Evolutionary conservation across 2,113 vertebrate species (phyloP).

Genomic region (Fregetta grallaria): DNA sequence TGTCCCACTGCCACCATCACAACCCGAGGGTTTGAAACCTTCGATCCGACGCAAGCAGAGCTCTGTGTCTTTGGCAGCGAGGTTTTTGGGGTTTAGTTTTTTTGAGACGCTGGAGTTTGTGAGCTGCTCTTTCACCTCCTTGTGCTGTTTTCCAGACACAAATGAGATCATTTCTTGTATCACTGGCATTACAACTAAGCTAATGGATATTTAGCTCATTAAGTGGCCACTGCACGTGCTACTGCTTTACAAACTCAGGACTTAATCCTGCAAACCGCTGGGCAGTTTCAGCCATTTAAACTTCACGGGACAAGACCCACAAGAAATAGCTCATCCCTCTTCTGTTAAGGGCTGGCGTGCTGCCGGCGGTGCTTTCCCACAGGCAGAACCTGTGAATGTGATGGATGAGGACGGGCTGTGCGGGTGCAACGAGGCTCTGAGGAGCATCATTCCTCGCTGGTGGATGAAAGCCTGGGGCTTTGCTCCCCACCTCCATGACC

Average conservation of each 20-base stretch:
- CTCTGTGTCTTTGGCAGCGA: neutral
- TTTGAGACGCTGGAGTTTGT: neutral
- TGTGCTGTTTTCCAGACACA: neutral
- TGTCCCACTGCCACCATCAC: neutral
- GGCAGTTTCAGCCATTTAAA: neutral
- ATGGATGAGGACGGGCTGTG: neutral
- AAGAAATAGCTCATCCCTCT: neutral
- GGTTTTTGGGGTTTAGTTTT: neutral
- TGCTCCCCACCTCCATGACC: neutral
- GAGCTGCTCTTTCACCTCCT: neutral
- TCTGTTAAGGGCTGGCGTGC: rapidly evolving
- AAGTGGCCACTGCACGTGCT: neutral
- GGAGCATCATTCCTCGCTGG: neutral
- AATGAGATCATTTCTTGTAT: neutral
- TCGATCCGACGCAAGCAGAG: neutral
- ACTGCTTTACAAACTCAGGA: neutral
- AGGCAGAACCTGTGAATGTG: rapidly evolving
- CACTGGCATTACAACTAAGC: neutral
- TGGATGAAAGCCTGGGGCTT: rapidly evolving
- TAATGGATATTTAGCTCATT: neutral
- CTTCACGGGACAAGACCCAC: neutral
- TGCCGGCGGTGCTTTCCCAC: neutral
- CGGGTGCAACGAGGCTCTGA: neutral
- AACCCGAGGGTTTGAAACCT: neutral
- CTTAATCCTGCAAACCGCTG: neutral